Evolutionary conservation across 2,797 vertebrate species (phyloP), one percentile per base, ranked within the genome.

Genomic region (Mormyrus proboscirostris): DNA sequence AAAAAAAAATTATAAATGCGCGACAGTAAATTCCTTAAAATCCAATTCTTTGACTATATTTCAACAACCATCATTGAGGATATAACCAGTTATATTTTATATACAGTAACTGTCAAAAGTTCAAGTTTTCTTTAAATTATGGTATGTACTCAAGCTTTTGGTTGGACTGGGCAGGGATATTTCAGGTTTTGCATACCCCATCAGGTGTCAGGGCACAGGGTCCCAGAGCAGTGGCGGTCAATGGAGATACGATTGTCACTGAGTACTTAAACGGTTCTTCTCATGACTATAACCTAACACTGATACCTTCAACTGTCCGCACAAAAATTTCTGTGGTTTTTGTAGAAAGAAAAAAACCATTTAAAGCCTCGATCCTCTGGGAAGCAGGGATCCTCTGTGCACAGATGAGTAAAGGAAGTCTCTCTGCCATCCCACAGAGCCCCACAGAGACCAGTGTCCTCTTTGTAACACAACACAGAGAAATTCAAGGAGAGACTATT

Each of bases 231-330:
- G 14, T 6, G 33, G 0, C 1, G 29, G 65, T 16, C 38, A 73
- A 73, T 2, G 29, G 65, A 16, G 65, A 73, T 38, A 73, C 12
- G 1, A 73, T 73, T 73, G 22, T 65, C 59, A 16, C 76, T 9
- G 16, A 10, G 76, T 82, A 41, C 76, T 82, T 41, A 79, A 41
- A 79, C 2, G 88, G 92, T 90, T 93, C 92, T 93, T 91, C 91
- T 91, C 93, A 94, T 94, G 94, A 94, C 93, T 93, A 94, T 94
- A 94, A 91, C 91, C 82, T 89, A 91, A 93, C 93, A 92, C 92
- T 89, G 92, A 94, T 94, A 93, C 91, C 92, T 93, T 95, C 94
- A 95, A 95, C 94, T 94, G 93, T 93, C 94, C 94, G 90, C 93
- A 92, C 93, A 95, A 95, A 94, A 93, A 95, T 94, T 94, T 93